These are phyloP conservation scores for Netelia fuscicornis DNA, from an alignment of 2,888 invertebrate species.

Conservation along the genomic window DNA sequence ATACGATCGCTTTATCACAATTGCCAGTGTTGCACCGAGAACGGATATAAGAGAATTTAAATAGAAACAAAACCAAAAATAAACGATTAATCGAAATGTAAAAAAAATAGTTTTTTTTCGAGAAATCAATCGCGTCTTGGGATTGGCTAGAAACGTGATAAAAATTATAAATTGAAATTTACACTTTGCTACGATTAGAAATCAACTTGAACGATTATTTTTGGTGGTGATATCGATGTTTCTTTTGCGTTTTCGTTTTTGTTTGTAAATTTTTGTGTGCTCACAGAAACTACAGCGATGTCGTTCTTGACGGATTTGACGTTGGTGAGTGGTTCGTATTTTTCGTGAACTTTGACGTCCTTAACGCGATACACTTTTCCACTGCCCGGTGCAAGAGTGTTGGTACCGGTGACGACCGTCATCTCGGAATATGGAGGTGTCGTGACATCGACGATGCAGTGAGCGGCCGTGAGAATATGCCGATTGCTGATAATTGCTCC, in stretches of 20 bases:
- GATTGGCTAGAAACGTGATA: too few relatives aligned
- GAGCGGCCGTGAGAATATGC: conserved; percentile 71
- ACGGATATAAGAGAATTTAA: too few relatives aligned
- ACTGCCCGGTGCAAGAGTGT: conserved; percentile 31
- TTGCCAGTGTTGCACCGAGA: not conserved
- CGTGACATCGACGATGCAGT: conserved; percentile 61
- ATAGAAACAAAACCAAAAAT: too few relatives aligned
- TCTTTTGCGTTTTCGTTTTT: not conserved
- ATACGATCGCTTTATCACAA: not conserved
- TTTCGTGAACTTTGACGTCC: conserved; percentile 32
- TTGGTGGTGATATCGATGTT: too few relatives aligned
- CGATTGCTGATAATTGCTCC: conserved; percentile 67
- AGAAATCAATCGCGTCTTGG: too few relatives aligned
- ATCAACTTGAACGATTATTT: not conserved
- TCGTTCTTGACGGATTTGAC: conserved; percentile 49
- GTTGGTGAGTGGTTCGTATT: conserved; percentile 18
- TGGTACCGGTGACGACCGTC: conserved; percentile 61
- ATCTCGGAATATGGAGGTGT: conserved; percentile 49
- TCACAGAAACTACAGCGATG: conserved; percentile 66
- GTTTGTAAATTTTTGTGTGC: not conserved
- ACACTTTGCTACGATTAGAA: too few relatives aligned
- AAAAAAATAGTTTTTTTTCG: too few relatives aligned
- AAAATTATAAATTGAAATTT: too few relatives aligned
- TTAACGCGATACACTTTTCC: conserved; percentile 52
- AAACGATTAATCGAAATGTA: too few relatives aligned